Evolutionary conservation across 2,113 vertebrate genomes (phyloP).

Genomic region (Tychaedon coryphoeus): DNA sequence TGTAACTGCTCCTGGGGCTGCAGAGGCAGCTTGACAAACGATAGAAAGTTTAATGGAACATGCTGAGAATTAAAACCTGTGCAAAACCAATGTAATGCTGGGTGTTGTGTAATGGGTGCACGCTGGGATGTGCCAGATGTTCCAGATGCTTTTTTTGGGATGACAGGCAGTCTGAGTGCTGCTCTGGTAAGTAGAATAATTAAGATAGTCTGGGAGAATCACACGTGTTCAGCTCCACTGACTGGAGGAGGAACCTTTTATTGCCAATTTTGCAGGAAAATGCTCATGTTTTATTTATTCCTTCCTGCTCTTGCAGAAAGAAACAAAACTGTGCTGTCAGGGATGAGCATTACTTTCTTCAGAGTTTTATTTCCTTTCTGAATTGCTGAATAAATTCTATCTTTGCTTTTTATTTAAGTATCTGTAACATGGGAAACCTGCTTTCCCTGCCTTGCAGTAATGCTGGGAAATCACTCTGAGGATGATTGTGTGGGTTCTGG

Average conservation of each 20-base stretch:
- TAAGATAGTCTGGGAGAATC: neutral
- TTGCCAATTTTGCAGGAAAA: neutral
- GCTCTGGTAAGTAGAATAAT: neutral
- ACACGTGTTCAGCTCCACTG: neutral
- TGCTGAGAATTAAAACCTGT: slow-evolving; percentile 7
- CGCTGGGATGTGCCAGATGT: slow-evolving; percentile 7
- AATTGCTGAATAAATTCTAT: neutral
- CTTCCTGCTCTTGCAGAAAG: neutral
- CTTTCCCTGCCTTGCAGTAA: neutral
- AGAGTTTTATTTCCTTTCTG: neutral
- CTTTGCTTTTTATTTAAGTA: neutral
- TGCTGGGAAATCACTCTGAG: neutral
- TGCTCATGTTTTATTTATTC: neutral
- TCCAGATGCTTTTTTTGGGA: neutral
- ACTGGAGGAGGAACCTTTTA: neutral
- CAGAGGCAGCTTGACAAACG: slow-evolving; percentile 26
- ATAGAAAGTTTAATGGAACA: neutral
- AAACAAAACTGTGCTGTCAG: neutral
- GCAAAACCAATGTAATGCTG: neutral
- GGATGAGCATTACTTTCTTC: neutral
- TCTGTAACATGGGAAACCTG: neutral
- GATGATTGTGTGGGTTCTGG: neutral
- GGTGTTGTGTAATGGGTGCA: neutral
- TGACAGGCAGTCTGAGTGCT: neutral
- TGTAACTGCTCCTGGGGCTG: neutral